These are phyloP conservation scores for Sprattus sprattus DNA, from an alignment of 2,113 vertebrate genomes.

Conservation along the genomic window DNA sequence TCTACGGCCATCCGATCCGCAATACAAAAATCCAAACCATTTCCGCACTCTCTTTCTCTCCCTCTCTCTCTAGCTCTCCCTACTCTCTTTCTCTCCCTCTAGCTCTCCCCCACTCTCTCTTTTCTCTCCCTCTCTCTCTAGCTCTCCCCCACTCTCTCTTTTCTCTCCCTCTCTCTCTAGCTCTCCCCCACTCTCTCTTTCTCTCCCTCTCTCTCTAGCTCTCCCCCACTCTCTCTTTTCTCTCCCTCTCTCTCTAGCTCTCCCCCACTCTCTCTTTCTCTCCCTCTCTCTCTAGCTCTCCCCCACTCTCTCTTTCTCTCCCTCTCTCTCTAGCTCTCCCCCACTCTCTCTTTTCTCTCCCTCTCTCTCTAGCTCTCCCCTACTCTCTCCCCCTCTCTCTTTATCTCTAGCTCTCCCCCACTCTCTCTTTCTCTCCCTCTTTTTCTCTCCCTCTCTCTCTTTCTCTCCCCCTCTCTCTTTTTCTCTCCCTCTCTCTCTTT, in stretches of 20 bases:
- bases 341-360: not conserved
- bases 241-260: slow-evolving; percentile 32
- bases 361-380: not conserved
- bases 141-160: slow-evolving; percentile 27
- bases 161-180: not conserved
- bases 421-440: slow-evolving; percentile 51
- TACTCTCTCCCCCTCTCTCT: not conserved
- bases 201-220: not conserved
- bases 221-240: not conserved
- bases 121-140: not conserved
- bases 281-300: slow-evolving; percentile 19
- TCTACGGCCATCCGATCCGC: slow-evolving; percentile 60
- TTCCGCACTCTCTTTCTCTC: slow-evolving; percentile 59
- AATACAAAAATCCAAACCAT: slow-evolving; percentile 69
- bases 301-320: not conserved
- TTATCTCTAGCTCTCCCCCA: not conserved
- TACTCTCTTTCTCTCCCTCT: slow-evolving; percentile 51
- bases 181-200: not conserved
- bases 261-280: not conserved
- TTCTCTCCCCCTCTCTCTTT: not conserved
- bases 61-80: slow-evolving; percentile 8
- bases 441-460: too few species aligned
- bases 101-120: too few species aligned
- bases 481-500: slow-evolving; percentile 26
- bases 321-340: not conserved